These are phyloP conservation scores for Saxidomus purpurata DNA, from an alignment of 1,140 invertebrate species.

Conservation along the genomic window DNA sequence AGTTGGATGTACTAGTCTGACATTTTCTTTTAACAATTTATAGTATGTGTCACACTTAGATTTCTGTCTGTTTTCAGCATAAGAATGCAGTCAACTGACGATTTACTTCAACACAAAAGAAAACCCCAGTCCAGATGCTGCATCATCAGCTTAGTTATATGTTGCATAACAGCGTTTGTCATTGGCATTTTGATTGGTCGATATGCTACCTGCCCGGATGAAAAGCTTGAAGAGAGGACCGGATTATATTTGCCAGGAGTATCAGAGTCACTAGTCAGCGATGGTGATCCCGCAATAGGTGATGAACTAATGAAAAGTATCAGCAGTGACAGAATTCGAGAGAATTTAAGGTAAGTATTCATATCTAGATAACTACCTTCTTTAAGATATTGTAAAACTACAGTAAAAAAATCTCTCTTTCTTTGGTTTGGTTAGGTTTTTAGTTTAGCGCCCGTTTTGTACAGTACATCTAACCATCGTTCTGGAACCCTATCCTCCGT, in stretches of 20 bases:
- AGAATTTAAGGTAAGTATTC: constrained; percentile 75
- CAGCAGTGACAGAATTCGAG: constrained; percentile 68
- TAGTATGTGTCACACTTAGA: too few species aligned
- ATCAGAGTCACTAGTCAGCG: constrained; percentile 1
- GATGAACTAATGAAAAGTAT: constrained; percentile 53
- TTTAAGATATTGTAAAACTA: too few species aligned
- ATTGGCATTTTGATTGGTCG: constrained; percentile 53
- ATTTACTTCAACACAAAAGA: not conserved
- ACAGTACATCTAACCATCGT: too few species aligned
- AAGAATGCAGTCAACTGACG: not conserved
- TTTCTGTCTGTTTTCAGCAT: not conserved
- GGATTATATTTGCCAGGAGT: constrained; percentile 2
- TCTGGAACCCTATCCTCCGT: too few species aligned
- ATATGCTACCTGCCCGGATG: constrained; percentile 19
- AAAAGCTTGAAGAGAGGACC: not conserved
- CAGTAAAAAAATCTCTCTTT: too few species aligned
- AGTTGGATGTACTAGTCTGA: too few species aligned
- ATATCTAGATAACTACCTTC: too few species aligned
- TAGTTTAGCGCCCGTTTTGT: too few species aligned
- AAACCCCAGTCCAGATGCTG: not conserved
- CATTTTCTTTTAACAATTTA: too few species aligned
- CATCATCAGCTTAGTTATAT: not conserved
- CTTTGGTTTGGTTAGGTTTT: too few species aligned
- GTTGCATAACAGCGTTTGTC: constrained; percentile 18
- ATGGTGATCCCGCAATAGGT: constrained; percentile 53